Evolutionary conservation across 2,888 invertebrate species (phyloP), one percentile per base, ranked within the genome.

Genomic region (Crematogaster levior): DNA sequence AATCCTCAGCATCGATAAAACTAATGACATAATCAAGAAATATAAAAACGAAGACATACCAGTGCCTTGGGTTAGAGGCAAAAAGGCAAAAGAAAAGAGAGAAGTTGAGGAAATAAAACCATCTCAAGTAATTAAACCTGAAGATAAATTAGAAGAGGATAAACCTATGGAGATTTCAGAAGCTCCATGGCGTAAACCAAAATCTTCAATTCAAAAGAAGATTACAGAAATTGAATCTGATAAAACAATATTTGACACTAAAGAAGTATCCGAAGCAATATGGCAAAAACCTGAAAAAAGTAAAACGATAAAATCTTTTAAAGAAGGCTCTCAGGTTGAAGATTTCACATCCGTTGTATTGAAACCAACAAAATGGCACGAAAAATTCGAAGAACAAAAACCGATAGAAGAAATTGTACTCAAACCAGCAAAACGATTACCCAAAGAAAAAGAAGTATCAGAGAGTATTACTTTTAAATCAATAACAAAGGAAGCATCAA

Each of bases 371-470:
- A 90, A 85, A 37, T 90, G 85, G 7, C 77, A 73, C 3, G 84
- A 86, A 70, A 89, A 86, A 79, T 82, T 89, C 7, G 87, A 90
- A 70, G 81, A 85, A 18, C 92, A 77, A 81, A 86, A 88, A 63
- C 86, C 90, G 27, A 86, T 87, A 24, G 90, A 92, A 72, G 91
- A 93, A 83, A 77, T 91, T 46, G 37, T 80, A 10, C 61, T 93
- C 40, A 92, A 93, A 84, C 89, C 91, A 93, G 74, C 92, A 15
- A 93, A 92, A 56, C 92, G 91, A 5, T 86, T 92, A 27, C 89
- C 91, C 3, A 73, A 92, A 92, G 94, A 95, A 66, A 94, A 95
- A 86, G 94, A 95, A 85, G 46, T 34, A 1, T 90, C 93, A 0
- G 95, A 95, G 88, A 95, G 77, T 84, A 87, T 88, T 1, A 65